phyloP scores from a whole-genome alignment of 2,113 vertebrate genomes.

The Proterorhinus semilunaris region DNA sequence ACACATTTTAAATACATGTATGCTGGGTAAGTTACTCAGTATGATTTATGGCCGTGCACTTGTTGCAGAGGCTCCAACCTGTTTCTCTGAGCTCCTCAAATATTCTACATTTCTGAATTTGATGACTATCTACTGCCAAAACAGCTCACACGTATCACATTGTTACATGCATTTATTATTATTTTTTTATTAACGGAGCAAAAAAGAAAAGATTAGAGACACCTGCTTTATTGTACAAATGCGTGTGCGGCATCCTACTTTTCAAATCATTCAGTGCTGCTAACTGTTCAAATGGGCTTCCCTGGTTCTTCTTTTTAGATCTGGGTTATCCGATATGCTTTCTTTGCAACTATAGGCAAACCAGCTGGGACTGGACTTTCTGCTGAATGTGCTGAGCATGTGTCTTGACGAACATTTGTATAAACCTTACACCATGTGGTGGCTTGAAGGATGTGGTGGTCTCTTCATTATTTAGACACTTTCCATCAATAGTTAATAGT shows the following conservation, averaged over 20 bases:
- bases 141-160: no score
- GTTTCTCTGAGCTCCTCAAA: no score
- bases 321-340: neutral
- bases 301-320: neutral
- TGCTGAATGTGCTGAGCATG: slow-evolving; percentile 12
- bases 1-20: neutral
- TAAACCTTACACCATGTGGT: slow-evolving; percentile 48
- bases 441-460: slow-evolving; percentile 43
- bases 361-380: neutral
- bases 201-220: no score
- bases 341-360: neutral
- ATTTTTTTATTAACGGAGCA: no score
- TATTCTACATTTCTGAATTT: no score
- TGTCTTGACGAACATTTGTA: slow-evolving; percentile 6
- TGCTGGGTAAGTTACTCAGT: neutral
- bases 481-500: slow-evolving; percentile 69
- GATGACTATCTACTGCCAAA: no score
- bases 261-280: neutral
- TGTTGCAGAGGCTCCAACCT: neutral
- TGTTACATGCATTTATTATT: no score
- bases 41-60: neutral
- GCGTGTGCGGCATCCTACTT: neutral
- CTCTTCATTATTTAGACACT: slow-evolving; percentile 70
- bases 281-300: neutral
- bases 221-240: no score